phyloP scores from a whole-genome alignment of 30 jellyfish, hydroid and myxozoan genomes.

The Catostylus mosaicus region DNA sequence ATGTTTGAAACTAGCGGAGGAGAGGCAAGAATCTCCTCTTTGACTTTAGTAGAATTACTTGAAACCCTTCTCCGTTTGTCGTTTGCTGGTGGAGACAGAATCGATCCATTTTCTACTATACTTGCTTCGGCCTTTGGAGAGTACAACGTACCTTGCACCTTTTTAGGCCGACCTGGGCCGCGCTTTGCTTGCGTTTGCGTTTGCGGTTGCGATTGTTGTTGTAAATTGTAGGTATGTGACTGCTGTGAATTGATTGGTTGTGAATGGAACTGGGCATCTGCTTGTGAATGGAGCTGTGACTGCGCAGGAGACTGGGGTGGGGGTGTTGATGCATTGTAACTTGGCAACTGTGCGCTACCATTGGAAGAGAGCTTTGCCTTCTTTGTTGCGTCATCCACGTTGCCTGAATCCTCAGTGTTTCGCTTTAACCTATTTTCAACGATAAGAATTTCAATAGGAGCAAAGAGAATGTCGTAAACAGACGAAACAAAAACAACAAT shows the following conservation, averaged over 20 bases:
- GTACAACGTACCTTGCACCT: conserved; percentile 28
- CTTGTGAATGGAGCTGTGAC: conserved; percentile 47
- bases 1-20: conserved; percentile 62
- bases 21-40: conserved; percentile 44
- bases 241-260: conserved; percentile 2
- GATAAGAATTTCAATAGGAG: no score
- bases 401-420: conserved; percentile 18
- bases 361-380: conserved; percentile 28
- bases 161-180: conserved; percentile 83
- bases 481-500: no score
- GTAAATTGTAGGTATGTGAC: not conserved
- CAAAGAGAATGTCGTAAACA: no score
- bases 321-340: conserved; percentile 27
- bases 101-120: conserved; percentile 41
- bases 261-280: conserved; percentile 13
- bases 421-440: conserved; percentile 22
- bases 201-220: not conserved
- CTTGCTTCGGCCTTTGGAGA: conserved; percentile 41
- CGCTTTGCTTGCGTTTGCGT: conserved; percentile 45
- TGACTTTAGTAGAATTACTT: conserved; percentile 25
- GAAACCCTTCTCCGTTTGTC: conserved; percentile 54
- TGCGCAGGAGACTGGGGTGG: conserved; percentile 56
- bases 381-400: conserved; percentile 22
- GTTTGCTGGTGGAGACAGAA: conserved; percentile 56
- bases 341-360: not conserved